Base-by-base conservation (phyloP, 2,888 invertebrate genomes). In the Xylota sylvarum region DNA sequence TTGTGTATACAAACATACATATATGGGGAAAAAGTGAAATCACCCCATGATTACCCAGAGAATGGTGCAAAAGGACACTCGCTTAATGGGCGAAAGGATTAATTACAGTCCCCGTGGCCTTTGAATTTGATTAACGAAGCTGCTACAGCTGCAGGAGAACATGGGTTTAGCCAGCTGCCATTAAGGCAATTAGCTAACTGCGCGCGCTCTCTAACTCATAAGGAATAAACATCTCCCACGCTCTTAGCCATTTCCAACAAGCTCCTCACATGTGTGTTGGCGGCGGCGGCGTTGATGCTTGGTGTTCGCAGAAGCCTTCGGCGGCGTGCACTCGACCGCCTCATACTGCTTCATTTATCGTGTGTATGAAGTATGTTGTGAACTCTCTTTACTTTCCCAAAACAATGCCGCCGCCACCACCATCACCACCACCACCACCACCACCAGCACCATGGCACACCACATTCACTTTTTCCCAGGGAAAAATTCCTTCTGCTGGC, bases 81-180 rank as follows among this genome's bases (percentile, higher is more conserved):
- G 77, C 73, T 77, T 86, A 86, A 86, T 82, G 76, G 86, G 86
- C 86, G 86, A 86, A 86, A 86, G 86, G 86, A 86, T 86, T 86
- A 86, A 86, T 86, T 86, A 86, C 86, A 82, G 86, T 86, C 86
- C 86, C 86, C 86, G 69, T 86, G 86, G 86, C 86, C 86, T 86
- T 86, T 86, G 86, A 82, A 86, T 82, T 86, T 86, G 82, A 86
- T 86, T 86, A 86, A 86, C 86, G 86, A 82, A 86, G 72, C 80
- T 40, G 79, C 50, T 76, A 67, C 85, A 85, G 84, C 81, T 85
- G 81, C 85, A 62, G 82, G 60, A 81, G 67, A 58, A 82, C 82
- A 81, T 67, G 81, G 65, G 43, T 58, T 73, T 69, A 73, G 78
- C 77, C 86, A 73, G 67, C 86, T 86, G 86, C 86, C 73, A 82